Evolutionary conservation across 2,888 invertebrate genomes (phyloP).

Genomic region (Nomada fucata): DNA sequence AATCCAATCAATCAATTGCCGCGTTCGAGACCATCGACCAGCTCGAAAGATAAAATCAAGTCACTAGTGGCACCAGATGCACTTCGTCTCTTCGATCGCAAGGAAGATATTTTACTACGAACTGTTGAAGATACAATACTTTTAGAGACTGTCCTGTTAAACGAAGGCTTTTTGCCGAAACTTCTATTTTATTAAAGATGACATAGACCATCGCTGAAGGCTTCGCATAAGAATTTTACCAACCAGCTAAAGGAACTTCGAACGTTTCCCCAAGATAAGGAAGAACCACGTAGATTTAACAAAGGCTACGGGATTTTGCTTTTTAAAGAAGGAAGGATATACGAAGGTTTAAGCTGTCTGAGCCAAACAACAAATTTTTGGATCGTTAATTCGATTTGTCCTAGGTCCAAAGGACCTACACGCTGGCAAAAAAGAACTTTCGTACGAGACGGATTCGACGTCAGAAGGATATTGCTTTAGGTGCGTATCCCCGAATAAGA

Average conservation of each 20-base stretch:
- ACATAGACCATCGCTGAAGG: not conserved
- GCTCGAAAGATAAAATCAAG: not conserved
- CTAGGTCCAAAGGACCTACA: slow-evolving; percentile 9
- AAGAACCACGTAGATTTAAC: not conserved
- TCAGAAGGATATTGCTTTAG: slow-evolving; percentile 19
- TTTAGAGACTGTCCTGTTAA: not conserved
- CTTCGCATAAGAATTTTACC: not conserved
- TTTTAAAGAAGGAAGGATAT: not conserved
- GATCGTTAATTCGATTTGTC: slow-evolving; percentile 5
- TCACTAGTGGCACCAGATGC: not conserved
- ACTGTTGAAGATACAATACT: not conserved
- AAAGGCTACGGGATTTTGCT: not conserved
- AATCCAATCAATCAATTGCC: slow-evolving; percentile 5
- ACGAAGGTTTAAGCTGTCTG: not conserved
- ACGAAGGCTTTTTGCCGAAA: not conserved
- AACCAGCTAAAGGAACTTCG: not conserved
- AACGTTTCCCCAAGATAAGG: not conserved
- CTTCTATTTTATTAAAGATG: slow-evolving; percentile 12
- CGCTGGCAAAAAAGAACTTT: slow-evolving; percentile 9
- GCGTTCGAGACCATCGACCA: not conserved
- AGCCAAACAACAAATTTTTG: not conserved
- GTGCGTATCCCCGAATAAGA: slow-evolving; percentile 26
- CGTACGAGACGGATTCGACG: slow-evolving; percentile 40
- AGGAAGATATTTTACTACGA: not conserved
- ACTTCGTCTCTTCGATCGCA: not conserved